Conservation (phyloP, 2,888 invertebrate genomes). For the Iselma pallidipennis region DNA sequence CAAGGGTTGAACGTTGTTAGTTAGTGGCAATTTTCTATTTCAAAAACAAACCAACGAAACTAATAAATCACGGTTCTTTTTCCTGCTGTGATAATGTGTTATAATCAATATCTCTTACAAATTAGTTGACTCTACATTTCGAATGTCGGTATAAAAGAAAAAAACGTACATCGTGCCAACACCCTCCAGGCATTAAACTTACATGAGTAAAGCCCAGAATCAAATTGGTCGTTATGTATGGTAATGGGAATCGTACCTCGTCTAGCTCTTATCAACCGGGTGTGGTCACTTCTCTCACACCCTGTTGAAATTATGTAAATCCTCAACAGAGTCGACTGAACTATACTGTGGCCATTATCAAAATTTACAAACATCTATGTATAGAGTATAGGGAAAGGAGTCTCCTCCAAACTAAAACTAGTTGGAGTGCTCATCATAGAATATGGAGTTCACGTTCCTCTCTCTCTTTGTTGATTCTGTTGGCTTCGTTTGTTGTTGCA, state of each 20-base stretch:
- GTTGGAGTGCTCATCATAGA: not conserved
- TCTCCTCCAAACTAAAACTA: slow-evolving; percentile 12
- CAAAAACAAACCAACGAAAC: not conserved
- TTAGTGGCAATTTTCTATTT: slow-evolving; percentile 20
- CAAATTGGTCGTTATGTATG: slow-evolving; percentile 38
- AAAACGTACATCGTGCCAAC: too few species aligned
- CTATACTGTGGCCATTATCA: slow-evolving; percentile 15
- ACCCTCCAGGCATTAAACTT: slow-evolving; percentile 14
- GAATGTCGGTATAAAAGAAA: slow-evolving; percentile 29
- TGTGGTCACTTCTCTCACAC: slow-evolving; percentile 12
- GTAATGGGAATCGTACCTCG: slow-evolving; percentile 29
- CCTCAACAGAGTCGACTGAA: not conserved
- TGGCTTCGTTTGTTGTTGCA: slow-evolving; percentile 15
- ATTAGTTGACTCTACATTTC: slow-evolving; percentile 28
- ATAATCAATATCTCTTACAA: too few species aligned
- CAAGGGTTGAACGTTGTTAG: slow-evolving; percentile 21
- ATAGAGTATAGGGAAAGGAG: slow-evolving; percentile 10
- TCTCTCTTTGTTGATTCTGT: slow-evolving; percentile 20
- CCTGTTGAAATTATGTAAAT: slow-evolving; percentile 23
- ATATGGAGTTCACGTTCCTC: slow-evolving; percentile 20
- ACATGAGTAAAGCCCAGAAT: slow-evolving; percentile 28
- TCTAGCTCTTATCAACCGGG: slow-evolving; percentile 21
- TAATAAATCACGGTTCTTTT: too few species aligned
- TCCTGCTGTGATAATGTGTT: too few species aligned
- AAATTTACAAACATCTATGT: slow-evolving; percentile 25